These are phyloP conservation scores for Rosalia funebris DNA, from an alignment of 2,888 invertebrate genomes.

Conservation along the genomic window DNA sequence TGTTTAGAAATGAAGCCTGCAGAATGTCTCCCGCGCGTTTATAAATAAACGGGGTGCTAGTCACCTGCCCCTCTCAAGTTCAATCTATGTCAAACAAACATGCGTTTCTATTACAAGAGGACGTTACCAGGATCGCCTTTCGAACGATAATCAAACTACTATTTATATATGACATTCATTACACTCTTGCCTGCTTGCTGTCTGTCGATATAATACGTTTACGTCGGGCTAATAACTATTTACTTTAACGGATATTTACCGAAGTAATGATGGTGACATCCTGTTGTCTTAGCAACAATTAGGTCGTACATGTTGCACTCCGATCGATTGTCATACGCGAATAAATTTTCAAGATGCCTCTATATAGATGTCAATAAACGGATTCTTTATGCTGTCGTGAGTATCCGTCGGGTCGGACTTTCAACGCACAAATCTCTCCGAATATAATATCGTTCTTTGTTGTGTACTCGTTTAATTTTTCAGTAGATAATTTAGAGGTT, in stretches of 20 bases:
- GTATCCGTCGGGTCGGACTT: conserved; percentile 3
- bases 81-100: conserved; percentile 57
- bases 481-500: not conserved
- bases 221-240: conserved; percentile 45
- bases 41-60: conserved; percentile 60
- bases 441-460: not conserved
- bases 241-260: conserved; percentile 45
- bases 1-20: conserved; percentile 61
- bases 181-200: conserved; percentile 46
- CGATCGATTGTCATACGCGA: not conserved
- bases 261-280: conserved; percentile 44
- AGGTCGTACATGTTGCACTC: conserved; percentile 1
- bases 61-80: conserved; percentile 59
- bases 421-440: too few species aligned
- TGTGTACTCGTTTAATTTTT: not conserved
- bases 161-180: conserved; percentile 54
- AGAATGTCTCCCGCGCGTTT: conserved; percentile 60
- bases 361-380: conserved; percentile 11
- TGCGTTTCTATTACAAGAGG: conserved; percentile 52
- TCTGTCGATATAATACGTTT: conserved; percentile 43
- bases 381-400: not conserved
- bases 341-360: not conserved
- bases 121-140: conserved; percentile 47
- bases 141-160: conserved; percentile 48
- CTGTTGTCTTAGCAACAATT: conserved; percentile 47